Evolutionary conservation across 1,140 invertebrate species (phyloP).

Genomic region (Tribolium madens): DNA sequence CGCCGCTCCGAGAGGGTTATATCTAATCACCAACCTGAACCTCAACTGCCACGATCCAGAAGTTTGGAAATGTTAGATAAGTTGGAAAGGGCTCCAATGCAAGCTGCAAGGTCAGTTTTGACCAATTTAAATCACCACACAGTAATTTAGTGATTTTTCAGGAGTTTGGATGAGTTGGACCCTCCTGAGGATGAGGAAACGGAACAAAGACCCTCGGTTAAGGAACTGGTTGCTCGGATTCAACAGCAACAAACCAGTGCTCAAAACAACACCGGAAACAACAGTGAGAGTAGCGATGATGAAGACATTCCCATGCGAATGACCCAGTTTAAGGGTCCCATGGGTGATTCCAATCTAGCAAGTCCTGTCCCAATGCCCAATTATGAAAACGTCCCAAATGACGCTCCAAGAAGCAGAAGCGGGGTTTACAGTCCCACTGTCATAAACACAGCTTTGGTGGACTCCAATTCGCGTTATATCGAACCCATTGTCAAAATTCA

Average conservation of each 20-base stretch:
- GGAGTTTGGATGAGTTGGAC: conserved; percentile 64
- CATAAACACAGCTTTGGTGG: conserved; percentile 49
- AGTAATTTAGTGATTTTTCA: conserved; percentile 58
- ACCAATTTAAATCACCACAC: background rate
- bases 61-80: conserved; percentile 74
- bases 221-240: conserved; percentile 72
- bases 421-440: conserved; percentile 63
- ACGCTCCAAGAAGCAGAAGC: conserved; percentile 66
- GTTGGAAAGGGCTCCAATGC: conserved; percentile 56
- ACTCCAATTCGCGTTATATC: conserved; percentile 55
- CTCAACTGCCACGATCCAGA: conserved; percentile 73
- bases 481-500: conserved; percentile 62
- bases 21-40: conserved; percentile 68
- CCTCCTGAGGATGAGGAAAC: conserved; percentile 59
- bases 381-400: conserved; percentile 69
- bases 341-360: conserved; percentile 70
- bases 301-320: conserved; percentile 69
- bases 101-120: conserved; percentile 56
- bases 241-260: conserved; percentile 66
- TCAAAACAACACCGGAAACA: conserved; percentile 49
- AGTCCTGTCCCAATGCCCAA: conserved; percentile 61
- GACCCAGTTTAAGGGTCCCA: conserved; percentile 67
- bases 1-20: conserved; percentile 72
- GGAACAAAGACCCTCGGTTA: conserved; percentile 68
- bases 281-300: conserved; percentile 70